Evolutionary conservation across 2,888 invertebrate species (phyloP).

Genomic region (Eugnorisma glareosa): DNA sequence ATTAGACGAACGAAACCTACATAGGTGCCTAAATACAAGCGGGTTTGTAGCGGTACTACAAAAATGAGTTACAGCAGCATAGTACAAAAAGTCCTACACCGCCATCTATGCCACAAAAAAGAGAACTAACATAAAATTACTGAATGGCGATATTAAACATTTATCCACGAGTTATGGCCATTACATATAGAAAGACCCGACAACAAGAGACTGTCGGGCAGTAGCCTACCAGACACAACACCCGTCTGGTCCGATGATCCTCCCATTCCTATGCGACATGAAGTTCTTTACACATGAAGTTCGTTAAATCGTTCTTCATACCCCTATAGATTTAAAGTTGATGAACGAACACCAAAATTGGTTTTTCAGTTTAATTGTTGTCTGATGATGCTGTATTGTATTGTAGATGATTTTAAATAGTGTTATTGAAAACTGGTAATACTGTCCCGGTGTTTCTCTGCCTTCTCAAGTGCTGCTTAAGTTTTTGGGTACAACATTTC

Average conservation of each 20-base stretch:
- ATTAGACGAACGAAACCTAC: not conserved
- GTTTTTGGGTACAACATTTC: conserved; percentile 13
- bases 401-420: not conserved
- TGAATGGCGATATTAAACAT: no score
- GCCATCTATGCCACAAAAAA: not conserved
- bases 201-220: no score
- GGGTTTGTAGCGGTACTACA: not conserved
- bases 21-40: no score
- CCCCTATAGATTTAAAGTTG: not conserved
- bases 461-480: conserved; percentile 2
- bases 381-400: not conserved
- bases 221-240: not conserved
- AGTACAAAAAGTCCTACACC: not conserved
- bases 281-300: no score
- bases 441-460: not conserved
- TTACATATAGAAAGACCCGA: no score
- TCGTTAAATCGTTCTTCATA: not conserved
- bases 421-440: not conserved
- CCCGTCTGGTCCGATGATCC: not conserved
- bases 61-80: no score
- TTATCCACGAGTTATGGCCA: no score
- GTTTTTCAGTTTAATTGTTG: not conserved
- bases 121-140: not conserved
- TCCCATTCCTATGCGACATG: not conserved
- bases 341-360: not conserved